These are phyloP conservation scores for Turdus rufiventris DNA, from an alignment of 2,113 vertebrate genomes.

Conservation along the genomic window DNA sequence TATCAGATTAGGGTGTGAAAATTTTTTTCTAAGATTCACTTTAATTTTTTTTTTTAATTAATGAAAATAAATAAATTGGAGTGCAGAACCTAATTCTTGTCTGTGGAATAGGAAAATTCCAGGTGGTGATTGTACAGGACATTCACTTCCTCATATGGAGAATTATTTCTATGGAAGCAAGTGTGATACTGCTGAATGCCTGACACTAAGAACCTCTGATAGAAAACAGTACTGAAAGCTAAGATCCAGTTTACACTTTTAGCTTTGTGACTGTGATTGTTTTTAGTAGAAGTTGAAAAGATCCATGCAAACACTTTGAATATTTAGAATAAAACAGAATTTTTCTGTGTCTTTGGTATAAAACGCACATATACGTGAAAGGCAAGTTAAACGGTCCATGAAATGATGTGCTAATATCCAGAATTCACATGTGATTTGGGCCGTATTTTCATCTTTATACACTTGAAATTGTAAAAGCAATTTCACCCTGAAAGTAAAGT, in stretches of 20 bases:
- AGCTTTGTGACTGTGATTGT: conserved; percentile 12
- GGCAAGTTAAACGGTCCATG: conserved; percentile 54
- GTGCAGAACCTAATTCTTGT: neutral
- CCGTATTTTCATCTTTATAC: conserved; percentile 58
- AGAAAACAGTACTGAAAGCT: conserved; percentile 28
- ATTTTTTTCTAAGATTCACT: neutral
- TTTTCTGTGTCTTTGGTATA: conserved; percentile 44
- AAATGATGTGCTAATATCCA: conserved; percentile 65
- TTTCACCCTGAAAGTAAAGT: conserved; percentile 61
- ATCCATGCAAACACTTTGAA: conserved; percentile 12
- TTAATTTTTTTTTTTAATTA: neutral
- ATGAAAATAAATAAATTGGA: neutral
- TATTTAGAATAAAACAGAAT: conserved; percentile 25
- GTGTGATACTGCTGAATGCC: neutral
- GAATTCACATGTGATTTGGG: conserved; percentile 61
- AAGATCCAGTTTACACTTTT: conserved; percentile 8
- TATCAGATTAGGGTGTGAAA: neutral
- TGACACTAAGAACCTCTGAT: neutral
- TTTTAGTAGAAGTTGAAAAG: conserved; percentile 52
- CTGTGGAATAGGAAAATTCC: neutral
- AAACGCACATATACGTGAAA: conserved; percentile 28
- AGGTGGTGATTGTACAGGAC: neutral
- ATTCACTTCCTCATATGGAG: neutral
- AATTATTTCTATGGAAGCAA: neutral
- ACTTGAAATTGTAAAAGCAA: conserved; percentile 65